Conservation (phyloP, 64 coral and sea anemone species). For the Montipora cactus region DNA sequence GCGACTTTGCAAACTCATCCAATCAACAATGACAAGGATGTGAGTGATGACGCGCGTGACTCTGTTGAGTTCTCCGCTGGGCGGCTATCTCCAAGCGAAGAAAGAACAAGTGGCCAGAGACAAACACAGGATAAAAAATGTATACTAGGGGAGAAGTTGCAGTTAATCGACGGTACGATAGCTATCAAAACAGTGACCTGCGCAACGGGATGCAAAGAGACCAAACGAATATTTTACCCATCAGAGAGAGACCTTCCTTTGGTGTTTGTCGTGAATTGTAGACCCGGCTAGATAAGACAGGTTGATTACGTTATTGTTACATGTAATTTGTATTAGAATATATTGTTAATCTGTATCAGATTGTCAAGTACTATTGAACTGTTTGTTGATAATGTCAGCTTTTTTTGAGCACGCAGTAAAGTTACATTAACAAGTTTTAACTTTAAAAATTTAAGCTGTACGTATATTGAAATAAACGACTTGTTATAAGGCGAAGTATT, state of each 20-base stretch:
- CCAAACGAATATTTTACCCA: background rate
- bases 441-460: no score
- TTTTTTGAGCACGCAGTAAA: no score
- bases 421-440: no score
- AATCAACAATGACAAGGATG: background rate
- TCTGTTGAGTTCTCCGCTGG: background rate
- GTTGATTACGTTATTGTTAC: background rate
- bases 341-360: no score
- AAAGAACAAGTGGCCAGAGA: background rate
- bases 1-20: background rate
- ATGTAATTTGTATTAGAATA: background rate
- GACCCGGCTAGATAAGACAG: background rate
- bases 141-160: background rate
- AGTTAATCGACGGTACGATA: background rate
- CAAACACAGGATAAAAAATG: background rate
- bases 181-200: background rate
- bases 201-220: background rate
- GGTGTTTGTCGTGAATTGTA: background rate
- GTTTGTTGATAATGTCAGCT: no score
- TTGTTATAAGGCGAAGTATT: no score
- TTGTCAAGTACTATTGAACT: no score
- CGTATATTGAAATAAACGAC: no score
- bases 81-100: background rate
- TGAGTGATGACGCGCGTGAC: background rate
- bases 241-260: background rate